phyloP scores from a whole-genome alignment of 2,888 invertebrate species.

The Agonum fuliginosum region DNA sequence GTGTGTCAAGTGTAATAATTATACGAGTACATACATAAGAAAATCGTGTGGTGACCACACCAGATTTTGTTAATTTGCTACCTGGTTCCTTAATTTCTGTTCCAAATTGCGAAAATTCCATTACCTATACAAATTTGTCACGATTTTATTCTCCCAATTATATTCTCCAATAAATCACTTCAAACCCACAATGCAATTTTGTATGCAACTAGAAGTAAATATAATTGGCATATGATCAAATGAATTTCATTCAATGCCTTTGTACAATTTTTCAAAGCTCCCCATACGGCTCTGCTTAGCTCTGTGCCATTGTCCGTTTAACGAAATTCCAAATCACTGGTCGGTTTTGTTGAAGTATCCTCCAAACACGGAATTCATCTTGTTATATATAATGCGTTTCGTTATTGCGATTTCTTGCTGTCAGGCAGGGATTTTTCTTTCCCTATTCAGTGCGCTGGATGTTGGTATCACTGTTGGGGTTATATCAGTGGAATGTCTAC shows the following conservation, averaged over 20 bases:
- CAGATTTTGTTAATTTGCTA: too few species aligned
- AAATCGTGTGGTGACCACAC: too few species aligned
- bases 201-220: neutral
- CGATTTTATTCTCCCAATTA: too few species aligned
- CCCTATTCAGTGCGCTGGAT: slow-evolving; percentile 3
- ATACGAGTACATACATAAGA: too few species aligned
- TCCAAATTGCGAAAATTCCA: too few species aligned
- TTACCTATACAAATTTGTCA: too few species aligned
- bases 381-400: slow-evolving; percentile 46
- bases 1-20: too few species aligned
- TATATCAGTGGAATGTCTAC: slow-evolving; percentile 35
- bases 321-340: slow-evolving; percentile 25
- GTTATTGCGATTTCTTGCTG: slow-evolving; percentile 30
- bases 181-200: too few species aligned
- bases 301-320: neutral
- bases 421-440: slow-evolving; percentile 41
- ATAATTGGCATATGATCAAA: neutral
- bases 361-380: slow-evolving; percentile 34
- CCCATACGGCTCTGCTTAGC: neutral
- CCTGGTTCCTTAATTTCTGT: too few species aligned
- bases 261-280: neutral
- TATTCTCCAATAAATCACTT: neutral
- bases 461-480: slow-evolving; percentile 6
- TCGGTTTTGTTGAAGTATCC: neutral
- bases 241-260: slow-evolving; percentile 16